Conservation (phyloP, 2,797 vertebrate genomes). For the Erethizon dorsatum region DNA sequence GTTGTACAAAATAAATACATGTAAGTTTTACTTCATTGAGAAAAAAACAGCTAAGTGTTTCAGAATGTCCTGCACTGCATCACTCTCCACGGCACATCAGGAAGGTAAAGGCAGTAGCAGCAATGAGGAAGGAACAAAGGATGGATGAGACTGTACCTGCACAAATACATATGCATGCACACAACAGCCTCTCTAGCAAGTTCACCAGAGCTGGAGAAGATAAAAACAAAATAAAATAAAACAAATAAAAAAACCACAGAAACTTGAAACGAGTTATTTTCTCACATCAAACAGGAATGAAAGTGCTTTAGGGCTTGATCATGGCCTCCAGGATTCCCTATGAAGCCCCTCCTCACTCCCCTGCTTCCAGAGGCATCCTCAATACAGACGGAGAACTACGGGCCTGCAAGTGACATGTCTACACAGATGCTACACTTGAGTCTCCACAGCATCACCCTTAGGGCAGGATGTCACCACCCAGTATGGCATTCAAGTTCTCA, state of each 20-base stretch:
- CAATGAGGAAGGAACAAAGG: background rate
- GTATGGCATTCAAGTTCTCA: background rate
- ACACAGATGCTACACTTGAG: background rate
- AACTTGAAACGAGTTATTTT: background rate
- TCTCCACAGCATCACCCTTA: background rate
- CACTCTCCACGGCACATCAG: background rate
- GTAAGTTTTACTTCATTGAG: background rate
- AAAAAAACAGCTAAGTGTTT: background rate
- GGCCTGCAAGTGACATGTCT: background rate
- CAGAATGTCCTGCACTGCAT: background rate
- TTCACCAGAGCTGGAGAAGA: background rate
- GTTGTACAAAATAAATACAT: background rate
- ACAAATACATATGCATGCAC: background rate
- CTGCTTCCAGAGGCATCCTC: background rate
- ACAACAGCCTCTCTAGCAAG: background rate
- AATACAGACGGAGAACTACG: background rate
- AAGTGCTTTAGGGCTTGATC: background rate
- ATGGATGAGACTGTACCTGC: background rate
- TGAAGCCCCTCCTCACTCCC: background rate
- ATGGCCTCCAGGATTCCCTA: background rate
- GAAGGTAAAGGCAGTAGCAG: background rate
- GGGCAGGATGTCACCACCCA: background rate
- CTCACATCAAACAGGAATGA: background rate
- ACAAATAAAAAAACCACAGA: background rate
- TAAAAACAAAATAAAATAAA: background rate